Conservation (phyloP, 2,797 vertebrate genomes). For the Sebastes taczanowskii region DNA sequence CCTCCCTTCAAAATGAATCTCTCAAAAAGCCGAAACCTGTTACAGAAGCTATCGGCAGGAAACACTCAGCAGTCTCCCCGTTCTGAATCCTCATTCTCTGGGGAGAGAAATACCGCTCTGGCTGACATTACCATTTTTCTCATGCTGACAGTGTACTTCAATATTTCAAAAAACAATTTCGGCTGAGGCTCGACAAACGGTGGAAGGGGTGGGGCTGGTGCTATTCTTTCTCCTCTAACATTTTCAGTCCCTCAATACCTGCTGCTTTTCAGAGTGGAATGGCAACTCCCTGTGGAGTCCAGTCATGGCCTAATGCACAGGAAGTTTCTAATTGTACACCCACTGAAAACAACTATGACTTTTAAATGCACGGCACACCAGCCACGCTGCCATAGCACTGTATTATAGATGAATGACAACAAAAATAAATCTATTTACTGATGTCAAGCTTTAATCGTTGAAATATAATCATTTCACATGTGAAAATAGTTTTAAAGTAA, state of each 20-base stretch:
- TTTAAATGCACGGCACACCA: constrained; percentile 8
- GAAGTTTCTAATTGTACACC: constrained; percentile 56
- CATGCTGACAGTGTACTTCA: constrained; percentile 36
- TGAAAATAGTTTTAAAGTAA: neutral
- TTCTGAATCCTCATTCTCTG: constrained; percentile 20
- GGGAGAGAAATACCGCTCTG: neutral
- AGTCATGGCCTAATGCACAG: constrained; percentile 24
- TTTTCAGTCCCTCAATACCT: constrained; percentile 62
- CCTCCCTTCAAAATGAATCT: neutral
- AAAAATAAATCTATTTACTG: neutral
- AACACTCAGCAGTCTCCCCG: constrained; percentile 21
- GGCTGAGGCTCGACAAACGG: constrained; percentile 52
- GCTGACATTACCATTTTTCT: constrained; percentile 54
- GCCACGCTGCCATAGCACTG: neutral
- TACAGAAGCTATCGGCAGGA: constrained; percentile 42
- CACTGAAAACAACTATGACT: constrained; percentile 30
- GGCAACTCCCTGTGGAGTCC: constrained; percentile 53
- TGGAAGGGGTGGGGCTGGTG: constrained; percentile 66
- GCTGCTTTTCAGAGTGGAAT: constrained; percentile 50
- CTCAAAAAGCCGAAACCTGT: constrained; percentile 17
- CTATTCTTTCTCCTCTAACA: constrained; percentile 63
- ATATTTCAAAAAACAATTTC: constrained; percentile 52
- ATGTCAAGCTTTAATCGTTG: neutral
- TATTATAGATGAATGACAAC: neutral
- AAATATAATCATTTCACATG: neutral